phyloP scores from a whole-genome alignment of 2,113 vertebrate genomes.

The Seriola dumerili region DNA sequence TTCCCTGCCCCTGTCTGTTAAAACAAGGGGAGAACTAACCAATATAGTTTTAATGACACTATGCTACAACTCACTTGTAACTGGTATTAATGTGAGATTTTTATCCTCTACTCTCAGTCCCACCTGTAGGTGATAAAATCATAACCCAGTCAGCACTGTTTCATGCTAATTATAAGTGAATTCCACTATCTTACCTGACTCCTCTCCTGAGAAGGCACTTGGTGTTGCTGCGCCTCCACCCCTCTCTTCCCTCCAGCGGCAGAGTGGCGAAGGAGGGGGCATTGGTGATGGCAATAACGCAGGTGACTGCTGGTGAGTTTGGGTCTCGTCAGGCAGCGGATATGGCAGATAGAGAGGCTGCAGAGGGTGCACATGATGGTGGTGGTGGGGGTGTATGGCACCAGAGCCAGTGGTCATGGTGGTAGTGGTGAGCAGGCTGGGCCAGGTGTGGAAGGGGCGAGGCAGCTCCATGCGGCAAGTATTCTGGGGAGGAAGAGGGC shows the following conservation, averaged over 20 bases:
- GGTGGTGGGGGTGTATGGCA: constrained; percentile 17
- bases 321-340: constrained; percentile 34
- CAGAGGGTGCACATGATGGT: constrained; percentile 36
- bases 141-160: background rate
- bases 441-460: constrained; percentile 45
- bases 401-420: constrained; percentile 6
- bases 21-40: background rate
- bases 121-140: background rate
- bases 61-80: background rate
- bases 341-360: constrained; percentile 41
- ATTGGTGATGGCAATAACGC: constrained; percentile 4
- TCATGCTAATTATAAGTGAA: background rate
- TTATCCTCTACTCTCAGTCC: background rate
- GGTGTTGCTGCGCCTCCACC: background rate
- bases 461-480: constrained; percentile 72
- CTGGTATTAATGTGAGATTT: background rate
- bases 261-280: constrained; percentile 1
- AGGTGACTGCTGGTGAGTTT: constrained; percentile 37
- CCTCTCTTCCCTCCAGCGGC: constrained; percentile 14
- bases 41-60: background rate
- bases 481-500: constrained; percentile 40
- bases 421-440: constrained; percentile 18
- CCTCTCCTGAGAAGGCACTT: constrained; percentile 35
- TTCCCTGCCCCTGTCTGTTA: background rate
- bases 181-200: constrained; percentile 54